phyloP scores from a whole-genome alignment of 2,888 invertebrate genomes.

The Sinohyriopsis cumingii region DNA sequence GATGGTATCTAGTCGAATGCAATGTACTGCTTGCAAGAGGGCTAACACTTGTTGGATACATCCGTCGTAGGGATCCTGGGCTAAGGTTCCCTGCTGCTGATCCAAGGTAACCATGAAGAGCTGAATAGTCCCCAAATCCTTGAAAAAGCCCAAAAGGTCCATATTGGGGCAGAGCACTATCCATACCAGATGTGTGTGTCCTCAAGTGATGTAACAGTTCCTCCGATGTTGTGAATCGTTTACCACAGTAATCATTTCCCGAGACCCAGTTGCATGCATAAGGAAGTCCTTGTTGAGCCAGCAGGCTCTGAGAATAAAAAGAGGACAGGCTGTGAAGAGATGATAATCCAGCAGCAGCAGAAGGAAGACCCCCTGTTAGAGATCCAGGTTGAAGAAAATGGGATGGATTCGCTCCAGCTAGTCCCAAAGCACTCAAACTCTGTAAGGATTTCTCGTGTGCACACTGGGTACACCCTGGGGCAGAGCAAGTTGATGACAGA shows the following conservation, averaged over 20 bases:
- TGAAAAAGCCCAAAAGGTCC: constrained; percentile 38
- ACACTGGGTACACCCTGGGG: constrained; percentile 95
- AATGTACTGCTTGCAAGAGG: constrained; percentile 78
- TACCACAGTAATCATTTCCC: constrained; percentile 89
- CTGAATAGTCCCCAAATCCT: constrained; percentile 22
- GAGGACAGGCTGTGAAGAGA: constrained; percentile 45
- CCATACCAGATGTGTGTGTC: constrained; percentile 81
- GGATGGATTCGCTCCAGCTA: constrained; percentile 42
- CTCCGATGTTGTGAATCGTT: constrained; percentile 92
- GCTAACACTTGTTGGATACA: constrained; percentile 81
- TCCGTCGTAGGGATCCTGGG: constrained; percentile 82
- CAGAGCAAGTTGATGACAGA: constrained; percentile 81
- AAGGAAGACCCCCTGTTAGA: constrained; percentile 30
- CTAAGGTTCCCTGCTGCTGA: constrained; percentile 52
- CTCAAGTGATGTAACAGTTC: constrained; percentile 93
- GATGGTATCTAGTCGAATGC: constrained; percentile 91
- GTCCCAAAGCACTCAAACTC: constrained; percentile 43
- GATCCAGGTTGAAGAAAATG: constrained; percentile 27
- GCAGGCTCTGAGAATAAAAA: constrained; percentile 56
- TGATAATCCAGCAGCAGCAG: constrained; percentile 41
- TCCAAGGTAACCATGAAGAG: constrained; percentile 28
- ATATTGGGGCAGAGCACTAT: constrained; percentile 37
- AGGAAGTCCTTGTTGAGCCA: constrained; percentile 55
- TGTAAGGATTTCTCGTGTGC: constrained; percentile 81
- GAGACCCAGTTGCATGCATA: constrained; percentile 95